Evolutionary conservation across 2,797 vertebrate species (phyloP).

Genomic region (Lateolabrax maculatus): DNA sequence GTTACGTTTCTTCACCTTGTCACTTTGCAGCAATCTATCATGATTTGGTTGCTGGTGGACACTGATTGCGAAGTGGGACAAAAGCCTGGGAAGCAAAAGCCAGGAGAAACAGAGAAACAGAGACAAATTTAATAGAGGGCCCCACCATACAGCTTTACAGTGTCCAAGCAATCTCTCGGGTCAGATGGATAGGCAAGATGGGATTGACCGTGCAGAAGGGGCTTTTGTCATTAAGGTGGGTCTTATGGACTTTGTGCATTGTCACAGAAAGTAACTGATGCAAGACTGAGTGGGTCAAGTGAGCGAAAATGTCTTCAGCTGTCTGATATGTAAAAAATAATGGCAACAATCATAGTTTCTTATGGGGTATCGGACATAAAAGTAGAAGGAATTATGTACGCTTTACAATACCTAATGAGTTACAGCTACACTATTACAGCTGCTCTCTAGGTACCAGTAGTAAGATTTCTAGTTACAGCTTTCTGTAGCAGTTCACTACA

Average conservation of each 20-base stretch:
- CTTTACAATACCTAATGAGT: not conserved
- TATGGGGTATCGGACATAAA: too few relatives aligned
- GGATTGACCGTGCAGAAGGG: conserved; percentile 48
- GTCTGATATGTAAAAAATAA: conserved; percentile 1
- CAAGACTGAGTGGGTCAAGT: conserved; percentile 13
- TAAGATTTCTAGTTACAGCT: conserved; percentile 5
- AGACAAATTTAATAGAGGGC: conserved; percentile 66
- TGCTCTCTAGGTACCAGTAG: not conserved
- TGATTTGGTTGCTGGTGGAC: conserved; percentile 66
- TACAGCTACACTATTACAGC: conserved; percentile 3
- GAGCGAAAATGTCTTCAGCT: conserved; percentile 8
- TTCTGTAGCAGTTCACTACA: not conserved
- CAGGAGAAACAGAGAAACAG: conserved; percentile 38
- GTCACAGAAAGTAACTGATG: conserved; percentile 31
- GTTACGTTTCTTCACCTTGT: conserved; percentile 40
- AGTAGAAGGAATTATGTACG: not conserved
- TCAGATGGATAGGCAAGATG: conserved; percentile 55
- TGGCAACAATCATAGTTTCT: not conserved
- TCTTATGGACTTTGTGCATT: conserved; percentile 70
- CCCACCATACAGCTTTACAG: conserved; percentile 31
- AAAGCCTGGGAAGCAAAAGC: conserved; percentile 57
- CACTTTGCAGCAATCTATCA: conserved; percentile 68
- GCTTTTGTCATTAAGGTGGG: conserved; percentile 57
- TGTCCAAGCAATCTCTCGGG: conserved; percentile 41
- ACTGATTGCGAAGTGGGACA: conserved; percentile 71